Conservation (phyloP, 35 echinoderm and acorn worm species). For the Lytechinus pictus region DNA sequence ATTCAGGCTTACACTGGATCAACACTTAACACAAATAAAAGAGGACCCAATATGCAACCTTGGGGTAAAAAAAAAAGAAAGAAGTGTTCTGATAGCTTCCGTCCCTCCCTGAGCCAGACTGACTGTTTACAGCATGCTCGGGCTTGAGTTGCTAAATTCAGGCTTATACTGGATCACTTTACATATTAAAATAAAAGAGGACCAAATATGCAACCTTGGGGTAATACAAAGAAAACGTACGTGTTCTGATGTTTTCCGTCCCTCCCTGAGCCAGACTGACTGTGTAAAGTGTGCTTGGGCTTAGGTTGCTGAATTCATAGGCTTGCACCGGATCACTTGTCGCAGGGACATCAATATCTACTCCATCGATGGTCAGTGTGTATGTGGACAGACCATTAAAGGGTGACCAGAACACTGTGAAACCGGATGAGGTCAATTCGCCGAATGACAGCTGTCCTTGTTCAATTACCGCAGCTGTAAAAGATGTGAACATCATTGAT, state of each 20-base stretch:
- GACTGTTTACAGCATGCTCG: background rate
- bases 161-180: background rate
- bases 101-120: background rate
- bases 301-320: background rate
- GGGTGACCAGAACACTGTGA: conserved; percentile 55
- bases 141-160: background rate
- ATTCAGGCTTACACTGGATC: conserved; percentile 8
- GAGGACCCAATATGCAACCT: no score
- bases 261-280: conserved; percentile 10
- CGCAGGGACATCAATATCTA: background rate
- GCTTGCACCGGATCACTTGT: background rate
- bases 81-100: background rate
- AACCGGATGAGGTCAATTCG: conserved; percentile 9
- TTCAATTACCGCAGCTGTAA: background rate
- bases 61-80: no score
- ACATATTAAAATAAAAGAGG: no score
- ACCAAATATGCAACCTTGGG: no score
- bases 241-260: background rate
- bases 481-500: background rate
- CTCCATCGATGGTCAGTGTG: background rate
- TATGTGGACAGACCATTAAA: background rate
- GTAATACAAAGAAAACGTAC: background rate
- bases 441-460: conserved; percentile 51
- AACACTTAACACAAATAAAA: background rate
- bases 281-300: background rate